Conservation (phyloP, 2,113 vertebrate species). For the Muntiacus muntjak region DNA sequence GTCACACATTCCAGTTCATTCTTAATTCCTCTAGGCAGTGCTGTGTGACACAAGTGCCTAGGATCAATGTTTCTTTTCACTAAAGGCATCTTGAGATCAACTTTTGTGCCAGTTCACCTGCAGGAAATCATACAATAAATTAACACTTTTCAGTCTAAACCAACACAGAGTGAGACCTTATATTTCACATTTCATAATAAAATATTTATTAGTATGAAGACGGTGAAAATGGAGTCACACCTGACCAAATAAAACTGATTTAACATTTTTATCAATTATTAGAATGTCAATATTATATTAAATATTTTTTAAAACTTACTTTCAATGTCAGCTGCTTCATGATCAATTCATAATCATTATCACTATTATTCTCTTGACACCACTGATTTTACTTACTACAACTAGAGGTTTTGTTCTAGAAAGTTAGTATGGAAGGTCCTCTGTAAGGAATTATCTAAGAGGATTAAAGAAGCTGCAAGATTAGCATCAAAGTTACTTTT, state of each 20-base stretch:
- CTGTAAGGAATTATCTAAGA: background rate
- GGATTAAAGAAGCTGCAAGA: background rate
- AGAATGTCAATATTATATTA: background rate
- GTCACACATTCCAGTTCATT: conserved; percentile 99
- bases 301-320: background rate
- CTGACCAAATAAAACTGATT: background rate
- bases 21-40: conserved; percentile 93
- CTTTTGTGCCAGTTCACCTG: conserved; percentile 79
- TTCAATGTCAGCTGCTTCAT: background rate
- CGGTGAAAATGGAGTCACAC: background rate
- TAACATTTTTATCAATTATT: conserved; percentile 10
- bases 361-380: background rate
- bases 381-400: background rate
- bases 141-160: background rate
- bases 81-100: conserved; percentile 90
- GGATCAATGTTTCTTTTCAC: conserved; percentile 99
- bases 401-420: background rate
- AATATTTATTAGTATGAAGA: background rate
- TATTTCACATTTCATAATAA: conserved; percentile 28
- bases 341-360: background rate
- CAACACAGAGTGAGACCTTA: background rate
- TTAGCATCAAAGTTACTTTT: background rate
- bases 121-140: conserved; percentile 55
- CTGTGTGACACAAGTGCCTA: conserved; percentile 97
- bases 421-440: background rate